Conservation (phyloP, 1,140 invertebrate species). For the Platorchestia sp. region DNA sequence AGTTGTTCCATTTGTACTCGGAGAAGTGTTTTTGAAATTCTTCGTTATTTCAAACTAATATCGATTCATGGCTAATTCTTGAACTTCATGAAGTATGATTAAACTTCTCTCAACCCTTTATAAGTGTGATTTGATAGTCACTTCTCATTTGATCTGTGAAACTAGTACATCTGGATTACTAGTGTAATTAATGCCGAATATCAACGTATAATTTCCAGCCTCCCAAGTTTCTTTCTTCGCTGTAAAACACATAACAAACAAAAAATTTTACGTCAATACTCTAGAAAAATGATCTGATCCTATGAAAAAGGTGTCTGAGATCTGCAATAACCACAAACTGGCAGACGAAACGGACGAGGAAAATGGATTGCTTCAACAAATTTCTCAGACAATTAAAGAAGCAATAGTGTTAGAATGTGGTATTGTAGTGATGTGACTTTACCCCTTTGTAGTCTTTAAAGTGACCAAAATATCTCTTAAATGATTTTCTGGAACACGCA, state of each 20-base stretch:
- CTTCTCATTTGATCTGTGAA: neutral
- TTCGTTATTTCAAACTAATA: neutral
- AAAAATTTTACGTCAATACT: neutral
- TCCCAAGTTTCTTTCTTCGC: neutral
- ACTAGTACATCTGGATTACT: too few species aligned
- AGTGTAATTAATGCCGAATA: neutral
- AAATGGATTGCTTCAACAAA: too few species aligned
- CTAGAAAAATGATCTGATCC: neutral
- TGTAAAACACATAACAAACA: neutral
- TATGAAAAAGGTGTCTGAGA: neutral
- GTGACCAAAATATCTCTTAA: neutral
- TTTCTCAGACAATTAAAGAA: neutral
- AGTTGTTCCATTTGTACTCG: neutral
- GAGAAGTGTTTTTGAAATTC: neutral
- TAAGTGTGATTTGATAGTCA: neutral
- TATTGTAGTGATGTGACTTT: neutral
- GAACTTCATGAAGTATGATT: neutral
- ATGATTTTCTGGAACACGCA: neutral
- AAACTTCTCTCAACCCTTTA: neutral
- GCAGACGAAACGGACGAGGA: neutral
- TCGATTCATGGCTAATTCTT: neutral
- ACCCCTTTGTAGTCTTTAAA: neutral
- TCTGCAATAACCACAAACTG: too few species aligned
- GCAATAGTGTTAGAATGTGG: neutral
- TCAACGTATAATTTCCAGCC: neutral